Base-by-base conservation (phyloP, 2,797 vertebrate species). In the Distichodus sexfasciatus region DNA sequence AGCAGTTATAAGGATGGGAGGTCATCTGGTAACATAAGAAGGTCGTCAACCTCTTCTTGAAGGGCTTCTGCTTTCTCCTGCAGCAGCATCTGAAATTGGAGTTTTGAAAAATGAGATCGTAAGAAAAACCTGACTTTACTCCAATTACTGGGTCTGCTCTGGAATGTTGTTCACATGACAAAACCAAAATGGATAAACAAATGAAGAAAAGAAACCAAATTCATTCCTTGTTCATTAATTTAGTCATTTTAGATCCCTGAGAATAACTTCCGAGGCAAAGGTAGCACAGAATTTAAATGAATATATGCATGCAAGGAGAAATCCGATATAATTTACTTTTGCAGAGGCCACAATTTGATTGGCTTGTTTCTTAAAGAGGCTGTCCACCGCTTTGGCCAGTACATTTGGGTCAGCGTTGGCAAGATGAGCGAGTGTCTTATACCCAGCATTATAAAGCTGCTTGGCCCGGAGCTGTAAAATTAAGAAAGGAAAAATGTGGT, bases 21-120 rank as follows among this genome's bases (percentile, higher is more conserved):
- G 48, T 96, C 93, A 1, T 46, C 0, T 1, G 96, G 96, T 8
- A 85, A 63, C 46, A 76, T 91, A 59, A 98, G 72, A 50, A 99
- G 85, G 7, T 96, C 93, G 63, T 96, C 93, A 0, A 92, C 93
- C 66, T 97, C 96, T 81, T 95, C 94, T 82, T 94, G 93, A 6
- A 99, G 88, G 69, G 94, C 93, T 33, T 95, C 94, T 17, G 94
- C 94, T 69, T 96, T 98, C 65, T 99, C 96, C 74, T 86, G 93
- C 65, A 98, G 67, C 6, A 98, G 85, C 95, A 99, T 98, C 97
- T 99, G 76, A 15, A 86, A 89, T 41, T 21, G 2, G 3, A 31
- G 76, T 14, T 85, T 87, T 44, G 23, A 4, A 46, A 7, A 2
- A 11, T 12, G 15, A 17, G n/a, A 24, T 12, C 1, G 17, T n/a